Evolutionary conservation across 2,888 invertebrate genomes (phyloP).

Genomic region (Spilosoma lubricipeda): DNA sequence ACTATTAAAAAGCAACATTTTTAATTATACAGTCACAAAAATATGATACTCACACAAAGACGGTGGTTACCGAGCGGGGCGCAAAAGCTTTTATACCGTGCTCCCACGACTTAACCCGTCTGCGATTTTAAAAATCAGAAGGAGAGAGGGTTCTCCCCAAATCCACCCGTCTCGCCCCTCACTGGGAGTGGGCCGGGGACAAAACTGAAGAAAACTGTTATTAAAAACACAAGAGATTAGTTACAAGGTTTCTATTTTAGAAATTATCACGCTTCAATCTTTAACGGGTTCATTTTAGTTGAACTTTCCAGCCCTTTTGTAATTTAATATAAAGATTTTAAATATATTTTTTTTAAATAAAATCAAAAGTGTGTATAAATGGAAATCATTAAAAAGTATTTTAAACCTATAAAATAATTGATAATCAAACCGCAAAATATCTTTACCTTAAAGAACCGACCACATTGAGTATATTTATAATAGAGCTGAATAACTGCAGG

Average conservation of each 20-base stretch:
- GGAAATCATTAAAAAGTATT: not conserved
- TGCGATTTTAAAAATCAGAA: constrained; percentile 82
- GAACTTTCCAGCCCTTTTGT: constrained; percentile 6
- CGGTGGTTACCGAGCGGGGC: constrained; percentile 52
- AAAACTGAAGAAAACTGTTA: constrained; percentile 78
- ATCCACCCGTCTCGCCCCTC: constrained; percentile 47
- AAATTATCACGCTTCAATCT: constrained; percentile 51
- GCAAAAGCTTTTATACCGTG: constrained; percentile 53
- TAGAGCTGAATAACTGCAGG: not conserved
- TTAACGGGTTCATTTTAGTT: constrained; percentile 24
- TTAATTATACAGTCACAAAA: constrained; percentile 48
- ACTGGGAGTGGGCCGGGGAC: constrained; percentile 66
- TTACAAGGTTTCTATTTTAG: constrained; percentile 69
- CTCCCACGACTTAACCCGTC: constrained; percentile 76
- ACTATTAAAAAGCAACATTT: constrained; percentile 29
- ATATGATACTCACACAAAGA: constrained; percentile 52
- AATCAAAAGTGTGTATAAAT: not conserved
- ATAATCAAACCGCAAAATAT: not conserved
- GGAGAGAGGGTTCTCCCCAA: constrained; percentile 61
- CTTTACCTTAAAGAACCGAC: not conserved
- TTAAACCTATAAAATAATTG: not conserved
- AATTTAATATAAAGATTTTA: constrained; percentile 6
- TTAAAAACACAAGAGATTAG: constrained; percentile 79
- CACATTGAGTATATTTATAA: not conserved
- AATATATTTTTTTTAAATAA: not conserved